Conservation (phyloP, 2,888 invertebrate genomes). For the Anoncus sp. region DNA sequence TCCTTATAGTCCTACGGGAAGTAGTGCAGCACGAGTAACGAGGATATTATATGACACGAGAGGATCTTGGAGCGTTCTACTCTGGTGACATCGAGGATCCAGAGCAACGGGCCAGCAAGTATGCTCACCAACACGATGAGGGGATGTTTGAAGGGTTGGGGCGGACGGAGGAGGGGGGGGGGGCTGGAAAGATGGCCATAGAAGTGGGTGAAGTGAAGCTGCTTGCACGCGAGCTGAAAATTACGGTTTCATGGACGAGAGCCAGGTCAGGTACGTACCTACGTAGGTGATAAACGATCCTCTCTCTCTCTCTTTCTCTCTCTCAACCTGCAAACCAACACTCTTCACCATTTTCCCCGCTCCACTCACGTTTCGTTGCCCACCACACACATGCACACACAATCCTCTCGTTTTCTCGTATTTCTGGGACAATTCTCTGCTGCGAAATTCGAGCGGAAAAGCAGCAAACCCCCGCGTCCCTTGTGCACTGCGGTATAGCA, state of each 20-base stretch:
- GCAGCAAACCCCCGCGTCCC: background rate
- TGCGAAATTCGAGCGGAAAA: conserved; percentile 18
- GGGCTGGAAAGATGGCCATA: conserved; percentile 22
- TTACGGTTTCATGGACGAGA: conserved; percentile 60
- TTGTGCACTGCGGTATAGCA: background rate
- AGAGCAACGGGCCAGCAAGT: conserved; percentile 39
- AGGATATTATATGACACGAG: conserved; percentile 60
- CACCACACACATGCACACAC: conserved; percentile 3
- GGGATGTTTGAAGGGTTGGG: background rate
- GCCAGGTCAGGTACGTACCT: conserved; percentile 59
- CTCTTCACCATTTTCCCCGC: conserved; percentile 8
- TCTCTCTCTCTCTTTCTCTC: conserved; percentile 27
- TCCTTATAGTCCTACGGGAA: conserved; percentile 36
- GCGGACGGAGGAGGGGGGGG: background rate
- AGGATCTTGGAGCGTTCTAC: conserved; percentile 49
- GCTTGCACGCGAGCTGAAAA: conserved; percentile 60
- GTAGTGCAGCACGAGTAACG: conserved; percentile 45
- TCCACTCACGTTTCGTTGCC: conserved; percentile 12
- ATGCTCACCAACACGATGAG: conserved; percentile 25
- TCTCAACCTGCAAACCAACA: conserved; percentile 2
- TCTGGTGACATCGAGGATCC: conserved; percentile 51
- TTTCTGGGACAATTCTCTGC: conserved; percentile 29
- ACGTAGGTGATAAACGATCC: conserved; percentile 57
- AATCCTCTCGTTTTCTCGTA: conserved; percentile 37
- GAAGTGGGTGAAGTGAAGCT: conserved; percentile 48